Percentiles rank a stretch among this genome's conserved stretches.
These are phyloP conservation scores for Tapera naevia DNA, from an alignment of 2,797 vertebrate genomes.

Conservation along the genomic window DNA sequence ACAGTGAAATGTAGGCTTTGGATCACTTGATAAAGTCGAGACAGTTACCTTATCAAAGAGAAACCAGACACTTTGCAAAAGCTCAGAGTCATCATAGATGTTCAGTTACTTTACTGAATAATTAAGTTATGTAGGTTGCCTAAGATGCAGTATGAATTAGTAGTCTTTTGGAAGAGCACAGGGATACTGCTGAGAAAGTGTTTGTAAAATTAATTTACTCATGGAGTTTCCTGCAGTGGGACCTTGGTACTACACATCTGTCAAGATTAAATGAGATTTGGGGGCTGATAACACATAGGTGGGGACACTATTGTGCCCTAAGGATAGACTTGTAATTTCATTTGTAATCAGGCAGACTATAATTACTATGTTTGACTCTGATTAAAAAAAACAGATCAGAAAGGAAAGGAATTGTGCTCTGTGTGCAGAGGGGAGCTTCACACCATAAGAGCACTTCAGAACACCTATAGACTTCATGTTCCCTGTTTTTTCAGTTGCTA, in stretches of 20 bases:
- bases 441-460: not conserved
- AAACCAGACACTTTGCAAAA: constrained; percentile 11
- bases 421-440: not conserved
- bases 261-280: constrained; percentile 43
- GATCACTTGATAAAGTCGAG: constrained; percentile 50
- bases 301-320: not conserved
- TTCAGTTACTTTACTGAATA: not conserved
- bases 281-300: not conserved
- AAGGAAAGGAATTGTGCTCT: constrained; percentile 1
- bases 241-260: not conserved
- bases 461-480: not conserved
- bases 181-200: not conserved
- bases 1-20: constrained; percentile 6
- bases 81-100: not conserved
- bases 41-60: constrained; percentile 51
- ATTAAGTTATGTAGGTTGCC: not conserved
- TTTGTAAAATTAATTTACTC: not conserved
- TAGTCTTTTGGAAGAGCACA: not conserved
- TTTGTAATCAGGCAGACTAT: constrained; percentile 37
- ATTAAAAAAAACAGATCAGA: constrained; percentile 52
- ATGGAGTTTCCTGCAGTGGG: not conserved
- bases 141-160: not conserved
- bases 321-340: constrained; percentile 44
- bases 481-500: not conserved
- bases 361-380: constrained; percentile 44